These are phyloP conservation scores for Gastrophysa polygoni DNA, from an alignment of 2,888 invertebrate species.

Conservation along the genomic window DNA sequence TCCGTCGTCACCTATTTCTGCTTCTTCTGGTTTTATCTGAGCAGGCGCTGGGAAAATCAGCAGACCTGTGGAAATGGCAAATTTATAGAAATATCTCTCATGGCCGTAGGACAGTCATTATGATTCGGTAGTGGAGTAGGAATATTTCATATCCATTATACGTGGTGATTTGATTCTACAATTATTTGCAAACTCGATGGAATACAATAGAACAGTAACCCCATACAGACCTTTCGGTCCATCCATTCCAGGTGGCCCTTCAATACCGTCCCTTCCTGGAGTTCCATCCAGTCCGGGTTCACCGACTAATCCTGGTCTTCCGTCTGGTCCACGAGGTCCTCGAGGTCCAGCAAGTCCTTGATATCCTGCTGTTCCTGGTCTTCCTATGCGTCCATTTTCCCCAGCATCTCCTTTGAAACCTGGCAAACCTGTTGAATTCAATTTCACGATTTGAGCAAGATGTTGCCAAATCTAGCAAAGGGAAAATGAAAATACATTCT, in stretches of 20 bases:
- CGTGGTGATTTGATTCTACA: too few relatives aligned
- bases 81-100: too few relatives aligned
- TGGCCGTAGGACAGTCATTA: too few relatives aligned
- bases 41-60: constrained; percentile 39
- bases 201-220: too few relatives aligned
- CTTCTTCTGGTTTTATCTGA: constrained; percentile 54
- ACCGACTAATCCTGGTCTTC: constrained; percentile 61
- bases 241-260: constrained; percentile 34
- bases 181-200: too few relatives aligned
- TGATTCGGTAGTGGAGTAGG: too few relatives aligned
- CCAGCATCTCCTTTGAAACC: constrained; percentile 63
- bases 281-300: constrained; percentile 56
- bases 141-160: too few relatives aligned
- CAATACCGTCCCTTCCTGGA: constrained; percentile 38
- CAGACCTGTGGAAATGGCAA: constrained; percentile 33
- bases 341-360: constrained; percentile 65
- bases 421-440: constrained; percentile 51
- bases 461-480: too few relatives aligned
- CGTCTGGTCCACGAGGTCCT: constrained; percentile 60
- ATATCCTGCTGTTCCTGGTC: constrained; percentile 62
- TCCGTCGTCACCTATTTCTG: constrained; percentile 60
- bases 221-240: constrained; percentile 45
- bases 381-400: constrained; percentile 60
- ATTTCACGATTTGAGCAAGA: neutral
- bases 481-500: too few relatives aligned